Evolutionary conservation across 2,888 invertebrate species (phyloP), one percentile per base, ranked within the genome.

Genomic region (Leptopilina myrica): DNA sequence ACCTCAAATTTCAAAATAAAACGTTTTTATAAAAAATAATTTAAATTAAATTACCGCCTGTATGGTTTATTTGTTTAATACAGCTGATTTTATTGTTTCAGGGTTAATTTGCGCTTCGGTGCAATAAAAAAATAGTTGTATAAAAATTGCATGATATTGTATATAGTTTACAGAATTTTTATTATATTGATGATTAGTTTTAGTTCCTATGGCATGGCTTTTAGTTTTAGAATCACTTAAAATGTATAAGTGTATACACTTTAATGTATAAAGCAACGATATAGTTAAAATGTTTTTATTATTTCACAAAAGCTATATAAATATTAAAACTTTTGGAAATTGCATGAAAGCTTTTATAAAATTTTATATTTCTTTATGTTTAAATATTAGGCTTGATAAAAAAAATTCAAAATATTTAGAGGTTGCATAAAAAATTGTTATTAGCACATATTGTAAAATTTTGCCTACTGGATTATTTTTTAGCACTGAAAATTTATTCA

Each of bases 51-150:
- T 20, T 62, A 62, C 62, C 15, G 62, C 20, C 15, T 62, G 11
- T 11, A 15, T 15, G 62, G 73, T 73, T 56, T 33, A 73, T 33
- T 73, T 56, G 53, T 73, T 73, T 56, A 73, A 73, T 56, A n/a
- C 2, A 33, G 73, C 53, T 56, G 26, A 14, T 73, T 73, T 56
- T 59, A 56, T 73, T 73, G 56, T 73, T 73, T 8, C 73, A 73
- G 73, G 56, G n/a, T 56, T 40, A 56, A 59, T n/a, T 73, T 73
- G 73, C 73, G 73, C 56, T 73, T 73, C 33, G 40, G 33, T 59
- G 73, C 73, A 53, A 73, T 56, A n/a, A 33, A 33, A 33, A 33
- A 53, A 56, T 59, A 2, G 14, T 53, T 49, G 53, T 73, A 56
- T 56, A 73, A 26, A 73, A n/a, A 73, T 53, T 69, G 69, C 69